Evolutionary conservation across 2,797 vertebrate genomes (phyloP), one percentile per base, ranked within the genome.

Genomic region (Crypturellus tataupa): DNA sequence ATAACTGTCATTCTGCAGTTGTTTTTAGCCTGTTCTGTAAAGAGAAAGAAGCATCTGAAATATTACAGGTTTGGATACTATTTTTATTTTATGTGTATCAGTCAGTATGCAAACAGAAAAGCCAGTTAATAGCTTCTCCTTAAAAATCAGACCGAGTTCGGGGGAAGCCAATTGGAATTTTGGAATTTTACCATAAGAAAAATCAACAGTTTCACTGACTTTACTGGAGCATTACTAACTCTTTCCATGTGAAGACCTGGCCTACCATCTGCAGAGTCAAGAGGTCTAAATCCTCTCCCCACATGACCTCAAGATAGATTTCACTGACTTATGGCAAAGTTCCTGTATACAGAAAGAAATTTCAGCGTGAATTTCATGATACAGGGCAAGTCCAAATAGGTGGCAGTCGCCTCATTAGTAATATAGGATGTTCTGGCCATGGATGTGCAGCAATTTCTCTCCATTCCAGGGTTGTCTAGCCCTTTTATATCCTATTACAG

Each of bases 11-110:
- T 35, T 37, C 76, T 89, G 42, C 65, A 62, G 37, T 56, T 70
- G 17, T 47, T 90, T 87, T 85, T 37, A 80, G 35, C 6, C 20
- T 85, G 88, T 81, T 79, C 51, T 92, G 19, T 31, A 85, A 92
- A 92, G 15, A 12, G 6, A 89, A 62, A 44, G 55, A 94, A 90
- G 51, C 8, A 83, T 62, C 79, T 92, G 42, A 86, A 79, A 79
- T 46, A 47, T 37, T 58, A 65, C 33, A 46, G 51, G 14, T 8
- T 63, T 85, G 42, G 64, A 71, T 77, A 58, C 33, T 31, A 51
- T 35, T 14, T 40, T 29, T 39, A 37, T 25, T 90, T 21, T 68
- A 24, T 79, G 58, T 59, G 49, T 59, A 60, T 76, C 73, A 67
- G 42, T 33, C 33, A 35, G 51, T 37, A 47, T 20, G 42, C 23